Conservation (phyloP, 2,113 vertebrate species). For the Buteo buteo region DNA sequence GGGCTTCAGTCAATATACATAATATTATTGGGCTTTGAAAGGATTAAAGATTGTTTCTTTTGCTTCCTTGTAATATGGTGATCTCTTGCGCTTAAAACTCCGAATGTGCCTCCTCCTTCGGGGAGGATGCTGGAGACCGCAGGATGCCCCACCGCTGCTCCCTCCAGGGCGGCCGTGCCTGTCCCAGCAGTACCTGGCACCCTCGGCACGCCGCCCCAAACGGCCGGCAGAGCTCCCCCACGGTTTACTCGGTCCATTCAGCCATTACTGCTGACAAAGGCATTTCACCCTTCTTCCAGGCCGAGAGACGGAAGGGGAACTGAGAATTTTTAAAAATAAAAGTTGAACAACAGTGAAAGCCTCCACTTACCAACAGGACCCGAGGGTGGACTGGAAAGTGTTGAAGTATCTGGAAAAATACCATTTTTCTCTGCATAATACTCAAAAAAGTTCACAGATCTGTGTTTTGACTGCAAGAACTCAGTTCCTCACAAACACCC, state of each 20-base stretch:
- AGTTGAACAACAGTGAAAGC: not conserved
- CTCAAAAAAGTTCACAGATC: not conserved
- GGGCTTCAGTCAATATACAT: slow-evolving; percentile 82
- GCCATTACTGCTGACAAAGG: not conserved
- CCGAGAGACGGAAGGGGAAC: accelerated
- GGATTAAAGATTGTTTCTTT: slow-evolving; percentile 79
- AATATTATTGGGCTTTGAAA: slow-evolving; percentile 78
- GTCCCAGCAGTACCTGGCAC: accelerated
- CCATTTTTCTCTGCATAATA: not conserved
- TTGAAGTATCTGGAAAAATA: not conserved
- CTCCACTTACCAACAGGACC: not conserved
- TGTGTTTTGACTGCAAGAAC: not conserved
- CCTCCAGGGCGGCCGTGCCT: accelerated
- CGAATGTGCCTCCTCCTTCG: not conserved
- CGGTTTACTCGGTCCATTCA: too few species aligned
- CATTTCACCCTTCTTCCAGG: accelerated
- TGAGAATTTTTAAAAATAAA: not conserved
- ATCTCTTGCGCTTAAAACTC: not conserved
- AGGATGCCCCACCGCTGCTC: not conserved
- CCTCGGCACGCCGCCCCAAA: not conserved
- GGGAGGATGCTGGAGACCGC: not conserved
- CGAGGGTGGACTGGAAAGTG: not conserved
- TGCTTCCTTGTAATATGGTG: slow-evolving; percentile 61
- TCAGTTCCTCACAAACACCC: not conserved
- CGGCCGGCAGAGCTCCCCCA: not conserved